Evolutionary conservation across 2,113 vertebrate species (phyloP).

Genomic region (Isurus oxyrinchus): DNA sequence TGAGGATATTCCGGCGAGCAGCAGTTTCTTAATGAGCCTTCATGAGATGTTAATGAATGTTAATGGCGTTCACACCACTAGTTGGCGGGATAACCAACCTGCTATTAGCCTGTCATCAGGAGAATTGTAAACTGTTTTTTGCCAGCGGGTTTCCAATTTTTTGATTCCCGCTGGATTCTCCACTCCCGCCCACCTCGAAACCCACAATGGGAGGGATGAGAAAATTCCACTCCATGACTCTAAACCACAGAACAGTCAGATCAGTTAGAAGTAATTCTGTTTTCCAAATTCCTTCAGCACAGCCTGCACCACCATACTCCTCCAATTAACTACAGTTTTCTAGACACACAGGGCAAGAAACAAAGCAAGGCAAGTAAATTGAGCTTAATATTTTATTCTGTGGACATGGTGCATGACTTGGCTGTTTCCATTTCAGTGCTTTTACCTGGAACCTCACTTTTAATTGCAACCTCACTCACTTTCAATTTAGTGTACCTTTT

Average conservation of each 20-base stretch:
- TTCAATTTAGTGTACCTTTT: neutral
- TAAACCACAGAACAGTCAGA: neutral
- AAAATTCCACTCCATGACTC: too few relatives aligned
- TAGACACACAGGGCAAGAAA: neutral
- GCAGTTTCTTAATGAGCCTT: too few relatives aligned
- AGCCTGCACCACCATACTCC: neutral
- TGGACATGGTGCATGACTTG: neutral
- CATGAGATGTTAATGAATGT: too few relatives aligned
- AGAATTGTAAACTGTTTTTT: too few relatives aligned
- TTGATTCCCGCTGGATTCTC: too few relatives aligned
- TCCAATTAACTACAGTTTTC: neutral
- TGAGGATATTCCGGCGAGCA: too few relatives aligned
- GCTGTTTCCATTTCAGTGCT: neutral
- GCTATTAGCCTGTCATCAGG: too few relatives aligned
- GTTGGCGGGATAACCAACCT: too few relatives aligned
- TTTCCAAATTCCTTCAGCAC: neutral
- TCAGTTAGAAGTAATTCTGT: neutral
- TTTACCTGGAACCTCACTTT: neutral
- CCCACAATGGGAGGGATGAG: too few relatives aligned
- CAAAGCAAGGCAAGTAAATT: neutral
- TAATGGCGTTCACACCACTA: too few relatives aligned
- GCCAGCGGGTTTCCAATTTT: too few relatives aligned
- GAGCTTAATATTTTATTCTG: neutral
- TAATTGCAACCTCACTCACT: neutral
- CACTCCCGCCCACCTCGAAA: too few relatives aligned